Percentiles rank a stretch among this genome's conserved stretches.
Conservation (phyloP, 2,113 vertebrate genomes). For the Calonectris borealis region DNA sequence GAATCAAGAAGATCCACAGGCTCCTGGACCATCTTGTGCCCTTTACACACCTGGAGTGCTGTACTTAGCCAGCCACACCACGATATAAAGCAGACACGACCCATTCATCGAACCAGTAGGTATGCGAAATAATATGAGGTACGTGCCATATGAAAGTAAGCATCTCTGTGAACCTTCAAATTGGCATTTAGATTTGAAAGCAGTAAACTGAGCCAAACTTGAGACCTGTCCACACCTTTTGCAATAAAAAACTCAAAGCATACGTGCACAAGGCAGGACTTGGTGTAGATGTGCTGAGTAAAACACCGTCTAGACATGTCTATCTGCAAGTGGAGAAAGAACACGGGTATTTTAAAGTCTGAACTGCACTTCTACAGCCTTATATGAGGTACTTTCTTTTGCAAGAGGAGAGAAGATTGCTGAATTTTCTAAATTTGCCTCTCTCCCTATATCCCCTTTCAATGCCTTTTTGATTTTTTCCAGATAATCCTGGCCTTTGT, state of each 20-base stretch:
- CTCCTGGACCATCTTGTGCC: background rate
- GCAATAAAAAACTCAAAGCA: background rate
- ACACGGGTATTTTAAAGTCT: rapidly evolving
- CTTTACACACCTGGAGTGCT: background rate
- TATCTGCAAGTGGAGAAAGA: background rate
- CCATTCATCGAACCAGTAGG: background rate
- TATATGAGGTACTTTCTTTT: background rate
- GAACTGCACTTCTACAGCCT: background rate
- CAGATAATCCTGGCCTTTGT: background rate
- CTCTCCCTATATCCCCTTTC: background rate
- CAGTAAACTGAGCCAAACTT: background rate
- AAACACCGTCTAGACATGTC: background rate
- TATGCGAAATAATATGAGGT: background rate
- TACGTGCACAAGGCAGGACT: background rate
- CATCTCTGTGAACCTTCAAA: background rate
- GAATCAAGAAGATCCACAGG: background rate
- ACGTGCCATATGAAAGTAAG: background rate
- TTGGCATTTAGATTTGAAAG: background rate
- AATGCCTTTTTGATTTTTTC: background rate
- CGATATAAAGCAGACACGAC: background rate
- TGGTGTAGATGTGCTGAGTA: background rate
- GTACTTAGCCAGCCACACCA: background rate
- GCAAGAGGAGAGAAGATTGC: background rate
- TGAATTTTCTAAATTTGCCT: background rate
- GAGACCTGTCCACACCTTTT: background rate